Evolutionary conservation across 1,140 invertebrate species (phyloP).

Genomic region (Zaprionus camerounensis): DNA sequence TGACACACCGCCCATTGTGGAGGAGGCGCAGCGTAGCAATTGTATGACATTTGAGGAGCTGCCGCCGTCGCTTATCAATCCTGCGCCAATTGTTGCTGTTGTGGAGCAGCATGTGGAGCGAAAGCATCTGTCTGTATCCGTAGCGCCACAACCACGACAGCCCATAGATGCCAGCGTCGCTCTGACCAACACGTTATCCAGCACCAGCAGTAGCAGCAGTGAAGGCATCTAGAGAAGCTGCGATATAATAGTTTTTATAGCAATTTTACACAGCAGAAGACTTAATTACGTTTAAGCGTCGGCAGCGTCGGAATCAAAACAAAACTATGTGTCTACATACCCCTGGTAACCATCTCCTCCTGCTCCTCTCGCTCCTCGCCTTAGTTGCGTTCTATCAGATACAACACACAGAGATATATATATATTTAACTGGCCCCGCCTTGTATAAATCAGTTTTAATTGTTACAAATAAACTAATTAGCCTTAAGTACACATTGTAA

Average conservation of each 20-base stretch:
- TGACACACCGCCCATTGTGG: conserved; percentile 74
- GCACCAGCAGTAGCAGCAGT: conserved; percentile 3
- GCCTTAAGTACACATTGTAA: conserved; percentile 60
- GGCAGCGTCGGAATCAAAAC: conserved; percentile 48
- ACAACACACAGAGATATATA: neutral
- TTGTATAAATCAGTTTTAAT: conserved; percentile 79
- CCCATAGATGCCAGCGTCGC: conserved; percentile 47
- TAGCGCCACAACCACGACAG: conserved; percentile 59
- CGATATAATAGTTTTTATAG: conserved; percentile 69
- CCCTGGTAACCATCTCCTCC: neutral
- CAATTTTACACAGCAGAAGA: conserved; percentile 82
- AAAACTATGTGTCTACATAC: conserved; percentile 19
- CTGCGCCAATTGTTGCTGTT: conserved; percentile 71
- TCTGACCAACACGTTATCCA: conserved; percentile 17
- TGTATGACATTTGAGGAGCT: conserved; percentile 69
- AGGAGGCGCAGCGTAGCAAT: conserved; percentile 60
- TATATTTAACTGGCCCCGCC: conserved; percentile 29
- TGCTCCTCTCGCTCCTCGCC: neutral
- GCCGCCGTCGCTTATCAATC: conserved; percentile 69
- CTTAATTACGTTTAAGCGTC: conserved; percentile 73
- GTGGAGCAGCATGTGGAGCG: conserved; percentile 46
- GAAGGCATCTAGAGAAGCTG: neutral
- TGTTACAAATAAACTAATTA: conserved; percentile 65
- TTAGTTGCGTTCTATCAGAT: neutral
- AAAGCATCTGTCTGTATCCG: conserved; percentile 6